These are phyloP conservation scores for Pachyseris speciosa DNA, from an alignment of 64 coral and sea anemone species.

Conservation along the genomic window DNA sequence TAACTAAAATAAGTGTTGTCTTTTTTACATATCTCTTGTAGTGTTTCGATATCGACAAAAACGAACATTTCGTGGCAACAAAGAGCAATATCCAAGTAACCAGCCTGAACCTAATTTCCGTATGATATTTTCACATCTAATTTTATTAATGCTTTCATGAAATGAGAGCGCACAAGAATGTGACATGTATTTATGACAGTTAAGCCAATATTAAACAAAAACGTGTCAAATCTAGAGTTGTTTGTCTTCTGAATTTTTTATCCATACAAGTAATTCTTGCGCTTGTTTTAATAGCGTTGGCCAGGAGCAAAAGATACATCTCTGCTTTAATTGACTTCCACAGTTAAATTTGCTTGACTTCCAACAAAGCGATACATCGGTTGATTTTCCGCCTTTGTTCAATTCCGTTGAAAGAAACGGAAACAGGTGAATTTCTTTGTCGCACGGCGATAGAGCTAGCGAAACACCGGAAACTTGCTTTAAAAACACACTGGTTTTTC, in stretches of 20 bases:
- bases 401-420: conserved; percentile 34
- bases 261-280: background rate
- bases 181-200: background rate
- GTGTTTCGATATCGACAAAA: background rate
- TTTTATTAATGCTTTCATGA: background rate
- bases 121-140: background rate
- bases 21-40: background rate
- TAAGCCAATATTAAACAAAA: background rate
- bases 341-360: background rate
- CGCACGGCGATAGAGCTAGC: background rate
- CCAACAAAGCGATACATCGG: background rate
- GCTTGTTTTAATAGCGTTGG: background rate
- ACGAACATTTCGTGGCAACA: background rate
- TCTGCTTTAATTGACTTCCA: background rate
- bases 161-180: background rate
- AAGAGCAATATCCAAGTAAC: background rate
- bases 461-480: conserved; percentile 26
- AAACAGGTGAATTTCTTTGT: background rate
- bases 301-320: background rate
- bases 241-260: background rate
- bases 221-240: background rate
- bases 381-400: conserved; percentile 4
- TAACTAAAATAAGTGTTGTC: no score
- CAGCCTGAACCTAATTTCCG: background rate
- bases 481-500: background rate